phyloP scores from a whole-genome alignment of 2,888 invertebrate genomes.

The Diarsia rubi region DNA sequence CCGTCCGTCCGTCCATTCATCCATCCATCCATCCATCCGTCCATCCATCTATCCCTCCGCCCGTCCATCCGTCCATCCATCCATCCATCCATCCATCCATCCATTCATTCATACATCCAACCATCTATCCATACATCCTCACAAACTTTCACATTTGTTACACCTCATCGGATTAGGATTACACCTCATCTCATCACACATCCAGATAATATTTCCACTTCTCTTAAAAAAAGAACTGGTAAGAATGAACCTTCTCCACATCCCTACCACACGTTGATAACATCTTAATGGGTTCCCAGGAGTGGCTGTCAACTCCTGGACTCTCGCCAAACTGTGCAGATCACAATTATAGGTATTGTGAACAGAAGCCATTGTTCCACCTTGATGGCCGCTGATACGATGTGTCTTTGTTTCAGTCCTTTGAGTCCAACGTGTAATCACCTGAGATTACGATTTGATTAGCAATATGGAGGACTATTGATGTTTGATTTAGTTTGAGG shows the following conservation, averaged over 20 bases:
- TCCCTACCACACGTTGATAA: conserved; percentile 48
- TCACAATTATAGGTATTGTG: conserved; percentile 63
- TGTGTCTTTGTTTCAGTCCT: conserved; percentile 48
- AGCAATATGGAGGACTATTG: not conserved
- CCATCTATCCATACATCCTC: too few species aligned
- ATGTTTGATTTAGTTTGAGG: conserved; percentile 1
- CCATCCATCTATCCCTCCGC: too few species aligned
- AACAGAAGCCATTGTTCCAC: conserved; percentile 58
- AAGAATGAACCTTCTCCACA: conserved; percentile 36
- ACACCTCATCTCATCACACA: too few species aligned
- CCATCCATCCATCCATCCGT: too few species aligned
- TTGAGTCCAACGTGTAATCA: conserved; percentile 3
- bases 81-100: too few species aligned
- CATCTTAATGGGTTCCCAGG: conserved; percentile 70
- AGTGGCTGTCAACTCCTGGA: conserved; percentile 70
- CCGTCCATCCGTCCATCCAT: too few species aligned
- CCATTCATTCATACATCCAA: too few species aligned
- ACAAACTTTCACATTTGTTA: too few species aligned
- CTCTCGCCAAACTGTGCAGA: conserved; percentile 63
- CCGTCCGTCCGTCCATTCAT: too few species aligned
- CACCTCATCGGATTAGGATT: too few species aligned
- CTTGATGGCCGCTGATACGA: conserved; percentile 47
- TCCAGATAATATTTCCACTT: too few species aligned
- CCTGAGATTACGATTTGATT: conserved; percentile 29
- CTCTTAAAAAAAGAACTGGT: too few species aligned